Percentiles rank a stretch among this genome's conserved stretches.
phyloP scores from a whole-genome alignment of 1,140 invertebrate genomes.

The Condylostylus longicornis region DNA sequence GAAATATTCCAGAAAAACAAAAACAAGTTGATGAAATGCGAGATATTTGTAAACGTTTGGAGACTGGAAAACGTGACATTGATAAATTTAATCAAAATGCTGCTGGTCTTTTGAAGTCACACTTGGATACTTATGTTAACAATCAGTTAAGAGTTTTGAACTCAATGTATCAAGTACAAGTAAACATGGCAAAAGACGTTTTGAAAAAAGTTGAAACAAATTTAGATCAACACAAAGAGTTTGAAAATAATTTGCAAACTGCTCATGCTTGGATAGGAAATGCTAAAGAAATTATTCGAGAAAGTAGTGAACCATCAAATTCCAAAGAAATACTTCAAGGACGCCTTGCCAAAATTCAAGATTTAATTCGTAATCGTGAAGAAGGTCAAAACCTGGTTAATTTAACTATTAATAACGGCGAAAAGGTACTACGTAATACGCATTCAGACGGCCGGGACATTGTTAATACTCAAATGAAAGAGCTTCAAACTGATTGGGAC shows the following conservation, averaged over 20 bases:
- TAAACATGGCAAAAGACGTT: constrained; percentile 84
- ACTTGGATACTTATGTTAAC: constrained; percentile 78
- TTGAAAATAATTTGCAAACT: constrained; percentile 61
- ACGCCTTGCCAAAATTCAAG: constrained; percentile 66
- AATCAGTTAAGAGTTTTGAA: constrained; percentile 83
- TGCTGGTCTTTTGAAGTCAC: constrained; percentile 58
- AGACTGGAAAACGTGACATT: constrained; percentile 68
- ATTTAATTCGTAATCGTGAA: constrained; percentile 68
- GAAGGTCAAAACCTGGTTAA: constrained; percentile 83
- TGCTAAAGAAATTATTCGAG: constrained; percentile 66
- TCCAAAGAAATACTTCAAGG: constrained; percentile 71
- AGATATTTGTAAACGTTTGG: constrained; percentile 58
- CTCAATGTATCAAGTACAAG: constrained; percentile 76
- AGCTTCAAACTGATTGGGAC: constrained; percentile 87
- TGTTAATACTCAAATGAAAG: constrained; percentile 75
- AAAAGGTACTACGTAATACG: constrained; percentile 78
- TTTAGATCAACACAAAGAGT: constrained; percentile 72
- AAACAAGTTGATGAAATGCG: constrained; percentile 68
- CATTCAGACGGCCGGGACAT: constrained; percentile 76
- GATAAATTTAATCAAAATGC: constrained; percentile 70
- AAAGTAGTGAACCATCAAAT: constrained; percentile 60
- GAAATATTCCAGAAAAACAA: constrained; percentile 69
- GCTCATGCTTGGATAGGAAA: constrained; percentile 79
- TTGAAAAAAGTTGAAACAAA: constrained; percentile 85
- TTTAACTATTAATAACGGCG: constrained; percentile 77